Conservation (phyloP, 1,140 invertebrate species). For the Phthorimaea operculella region DNA sequence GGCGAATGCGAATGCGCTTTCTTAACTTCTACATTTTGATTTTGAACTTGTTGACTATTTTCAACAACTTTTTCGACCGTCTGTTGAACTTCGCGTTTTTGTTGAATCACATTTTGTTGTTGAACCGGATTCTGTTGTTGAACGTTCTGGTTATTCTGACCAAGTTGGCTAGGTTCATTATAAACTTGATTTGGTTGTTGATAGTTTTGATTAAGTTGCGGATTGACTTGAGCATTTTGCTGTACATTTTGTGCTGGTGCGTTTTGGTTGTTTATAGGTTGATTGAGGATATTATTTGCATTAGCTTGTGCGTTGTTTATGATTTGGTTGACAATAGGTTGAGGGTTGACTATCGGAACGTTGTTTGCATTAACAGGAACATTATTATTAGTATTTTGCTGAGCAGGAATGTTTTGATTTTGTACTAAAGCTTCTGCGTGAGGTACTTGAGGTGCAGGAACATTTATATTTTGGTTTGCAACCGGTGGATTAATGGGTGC, state of each 20-base stretch:
- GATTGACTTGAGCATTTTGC: not conserved
- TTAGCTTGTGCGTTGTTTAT: not conserved
- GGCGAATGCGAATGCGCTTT: constrained; percentile 40
- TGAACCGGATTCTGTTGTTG: constrained; percentile 8
- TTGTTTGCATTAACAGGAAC: not conserved
- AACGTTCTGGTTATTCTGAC: not conserved
- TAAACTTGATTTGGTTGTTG: no score
- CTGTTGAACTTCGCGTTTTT: constrained; percentile 6
- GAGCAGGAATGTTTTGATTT: not conserved
- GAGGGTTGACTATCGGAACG: not conserved
- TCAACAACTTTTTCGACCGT: not conserved
- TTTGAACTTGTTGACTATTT: constrained; percentile 11
- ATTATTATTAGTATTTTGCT: not conserved
- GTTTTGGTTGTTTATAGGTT: not conserved
- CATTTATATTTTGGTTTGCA: not conserved
- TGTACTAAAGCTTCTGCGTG: not conserved
- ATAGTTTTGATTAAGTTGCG: no score
- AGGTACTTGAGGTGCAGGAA: not conserved
- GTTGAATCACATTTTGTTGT: constrained; percentile 4
- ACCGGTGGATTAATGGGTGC: not conserved
- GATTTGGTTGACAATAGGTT: not conserved
- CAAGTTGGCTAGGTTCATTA: not conserved
- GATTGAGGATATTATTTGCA: not conserved
- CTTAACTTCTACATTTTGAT: constrained; percentile 11
- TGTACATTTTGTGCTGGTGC: not conserved